A percentile compares a stretch with the other conserved stretches of the same genome.
Conservation (phyloP, 2,888 invertebrate genomes). For the Anaspis maculata region DNA sequence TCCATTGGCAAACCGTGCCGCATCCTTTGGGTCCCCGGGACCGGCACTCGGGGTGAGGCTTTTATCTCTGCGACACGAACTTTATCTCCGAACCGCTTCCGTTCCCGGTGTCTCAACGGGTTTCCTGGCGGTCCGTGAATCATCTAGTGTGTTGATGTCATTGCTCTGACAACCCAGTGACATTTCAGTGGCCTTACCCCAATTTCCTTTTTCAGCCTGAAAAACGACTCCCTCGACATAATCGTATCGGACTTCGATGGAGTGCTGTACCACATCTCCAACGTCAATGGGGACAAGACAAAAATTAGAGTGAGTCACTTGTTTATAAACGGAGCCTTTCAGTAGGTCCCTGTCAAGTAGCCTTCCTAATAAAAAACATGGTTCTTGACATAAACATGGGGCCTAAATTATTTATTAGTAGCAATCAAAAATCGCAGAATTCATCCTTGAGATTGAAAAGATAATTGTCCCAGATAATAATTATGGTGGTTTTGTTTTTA, state of each 20-base stretch:
- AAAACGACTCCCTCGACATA: constrained; percentile 93
- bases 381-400: not conserved
- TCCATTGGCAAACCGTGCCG: not conserved
- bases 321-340: not conserved
- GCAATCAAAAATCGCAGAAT: too few species aligned
- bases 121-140: too few species aligned
- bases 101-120: too few species aligned
- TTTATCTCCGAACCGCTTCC: too few species aligned
- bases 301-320: constrained; percentile 81
- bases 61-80: constrained; percentile 7
- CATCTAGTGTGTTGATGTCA: too few species aligned
- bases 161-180: too few species aligned
- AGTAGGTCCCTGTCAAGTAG: not conserved
- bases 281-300: constrained; percentile 91
- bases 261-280: constrained; percentile 96
- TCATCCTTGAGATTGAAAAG: not conserved
- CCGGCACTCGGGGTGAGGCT: constrained; percentile 23
- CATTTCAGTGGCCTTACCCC: too few species aligned
- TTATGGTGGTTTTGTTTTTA: constrained; percentile 35
- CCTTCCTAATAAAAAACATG: not conserved
- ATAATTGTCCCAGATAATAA: not conserved
- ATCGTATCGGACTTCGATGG: constrained; percentile 97
- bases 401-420: too few species aligned
- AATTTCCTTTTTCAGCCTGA: constrained; percentile 82
- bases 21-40: constrained; percentile 3